Evolutionary conservation across 2,113 vertebrate genomes (phyloP), one percentile per base, ranked within the genome.

Genomic region (Poicephalus gulielmi): DNA sequence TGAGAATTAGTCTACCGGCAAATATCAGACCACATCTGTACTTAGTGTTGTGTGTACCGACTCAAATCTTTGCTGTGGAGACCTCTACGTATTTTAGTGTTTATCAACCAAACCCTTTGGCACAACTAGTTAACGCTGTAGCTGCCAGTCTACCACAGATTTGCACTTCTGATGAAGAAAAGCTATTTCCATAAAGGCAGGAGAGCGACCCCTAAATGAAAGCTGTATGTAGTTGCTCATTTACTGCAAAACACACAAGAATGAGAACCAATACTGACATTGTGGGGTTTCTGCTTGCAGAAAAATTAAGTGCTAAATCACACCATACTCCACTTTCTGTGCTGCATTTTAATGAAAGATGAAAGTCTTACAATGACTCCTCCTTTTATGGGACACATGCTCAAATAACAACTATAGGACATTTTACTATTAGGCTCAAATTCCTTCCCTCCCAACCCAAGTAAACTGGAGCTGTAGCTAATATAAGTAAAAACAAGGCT

Each of bases 71-170:
- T 35, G 89, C 70, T 89, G 13, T 9, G 19, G 41, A 79, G 30
- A 43, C 66, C 92, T 76, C 86, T 75, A 12, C 33, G 1, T 6
- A 10, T 39, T 73, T 91, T 80, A 88, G 95, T 44, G 86, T 91
- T 16, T 47, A 28, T 37, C 44, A 57, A 37, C 47, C 60, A 53
- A 82, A n/a, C 41, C 41, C 59, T 73, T 68, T 60, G 83, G 94
- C 91, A 95, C 93, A 91, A 59, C 18, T 3, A 41, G 37, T 93
- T 20, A 70, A 68, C 37, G 11, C 31, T 46, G 69, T 35, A 97
- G 95, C 95, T 93, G 94, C 96, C 92, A 83, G 68, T 47, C 96
- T 91, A 79, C 92, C 37, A 70, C 91, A 73, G 83, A 73, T 50
- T 3, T 44, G 94, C 90, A 74, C 53, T 87, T 82, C 86, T 80